phyloP scores from a whole-genome alignment of 2,113 vertebrate genomes.

The Coracopsis vasa region DNA sequence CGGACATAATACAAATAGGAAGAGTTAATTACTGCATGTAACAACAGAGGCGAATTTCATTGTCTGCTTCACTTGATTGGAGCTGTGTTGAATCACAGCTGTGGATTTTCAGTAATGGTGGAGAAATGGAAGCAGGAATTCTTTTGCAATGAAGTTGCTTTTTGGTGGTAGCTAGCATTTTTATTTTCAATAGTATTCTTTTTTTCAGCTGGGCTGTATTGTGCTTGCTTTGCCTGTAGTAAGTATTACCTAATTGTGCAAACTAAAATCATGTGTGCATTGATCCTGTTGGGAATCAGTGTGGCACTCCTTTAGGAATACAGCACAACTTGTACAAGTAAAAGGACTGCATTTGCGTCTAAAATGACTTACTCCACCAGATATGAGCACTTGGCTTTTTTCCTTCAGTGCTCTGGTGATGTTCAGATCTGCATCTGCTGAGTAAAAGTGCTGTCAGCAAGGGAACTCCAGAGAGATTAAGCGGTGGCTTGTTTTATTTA shows the following conservation, averaged over 20 bases:
- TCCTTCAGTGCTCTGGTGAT: not conserved
- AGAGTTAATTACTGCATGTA: slow-evolving; percentile 66
- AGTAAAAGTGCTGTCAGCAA: not conserved
- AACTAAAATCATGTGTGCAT: not conserved
- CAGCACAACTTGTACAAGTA: not conserved
- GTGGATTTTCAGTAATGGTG: not conserved
- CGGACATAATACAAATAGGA: slow-evolving; percentile 30
- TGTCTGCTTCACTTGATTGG: slow-evolving; percentile 24
- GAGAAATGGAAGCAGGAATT: not conserved
- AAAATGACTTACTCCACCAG: not conserved
- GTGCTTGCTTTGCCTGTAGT: not conserved
- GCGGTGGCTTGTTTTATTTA: not conserved
- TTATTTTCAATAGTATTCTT: not conserved
- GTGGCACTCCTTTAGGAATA: not conserved
- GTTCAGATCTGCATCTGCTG: not conserved
- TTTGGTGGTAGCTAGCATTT: not conserved
- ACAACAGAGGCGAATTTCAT: slow-evolving; percentile 14
- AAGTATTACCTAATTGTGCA: not conserved
- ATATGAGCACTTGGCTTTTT: not conserved
- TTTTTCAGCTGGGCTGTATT: not conserved
- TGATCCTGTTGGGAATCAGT: not conserved
- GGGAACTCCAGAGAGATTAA: not conserved
- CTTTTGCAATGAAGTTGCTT: not conserved
- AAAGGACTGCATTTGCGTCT: not conserved
- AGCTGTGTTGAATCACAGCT: slow-evolving; percentile 9